These are phyloP conservation scores for Anthoscopus minutus DNA, from an alignment of 2,113 vertebrate genomes.

Conservation along the genomic window DNA sequence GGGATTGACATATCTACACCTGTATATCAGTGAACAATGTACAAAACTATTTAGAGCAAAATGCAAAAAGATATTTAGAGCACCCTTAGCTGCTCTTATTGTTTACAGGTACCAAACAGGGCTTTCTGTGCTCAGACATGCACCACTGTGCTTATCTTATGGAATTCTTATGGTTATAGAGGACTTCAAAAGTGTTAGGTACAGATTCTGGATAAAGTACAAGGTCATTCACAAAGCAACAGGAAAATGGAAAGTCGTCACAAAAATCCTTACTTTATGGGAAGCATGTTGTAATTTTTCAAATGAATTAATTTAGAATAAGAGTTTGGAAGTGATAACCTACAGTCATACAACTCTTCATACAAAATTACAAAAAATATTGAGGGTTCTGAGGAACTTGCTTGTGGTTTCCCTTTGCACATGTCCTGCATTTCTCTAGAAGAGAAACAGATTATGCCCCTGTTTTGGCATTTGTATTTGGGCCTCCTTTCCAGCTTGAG, in stretches of 20 bases:
- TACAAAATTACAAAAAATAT: background rate
- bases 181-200: background rate
- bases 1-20: background rate
- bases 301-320: background rate
- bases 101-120: background rate
- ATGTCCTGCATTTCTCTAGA: background rate
- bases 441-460: background rate
- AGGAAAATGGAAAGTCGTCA: background rate
- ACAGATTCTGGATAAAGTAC: background rate
- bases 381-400: background rate
- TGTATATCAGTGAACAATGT: rapidly evolving
- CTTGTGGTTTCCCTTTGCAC: background rate
- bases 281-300: background rate
- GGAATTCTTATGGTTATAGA: background rate
- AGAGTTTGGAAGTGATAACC: background rate
- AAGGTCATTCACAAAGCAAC: background rate
- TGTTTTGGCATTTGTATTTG: background rate
- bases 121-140: background rate
- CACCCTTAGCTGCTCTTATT: background rate
- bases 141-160: background rate
- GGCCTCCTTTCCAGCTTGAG: background rate
- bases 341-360: background rate
- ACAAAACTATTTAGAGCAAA: too few species aligned
- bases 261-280: background rate
- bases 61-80: background rate